Percentiles rank a stretch among this genome's conserved stretches.
Conservation (phyloP, 2,888 invertebrate species). For the Loripinus fragilis region DNA sequence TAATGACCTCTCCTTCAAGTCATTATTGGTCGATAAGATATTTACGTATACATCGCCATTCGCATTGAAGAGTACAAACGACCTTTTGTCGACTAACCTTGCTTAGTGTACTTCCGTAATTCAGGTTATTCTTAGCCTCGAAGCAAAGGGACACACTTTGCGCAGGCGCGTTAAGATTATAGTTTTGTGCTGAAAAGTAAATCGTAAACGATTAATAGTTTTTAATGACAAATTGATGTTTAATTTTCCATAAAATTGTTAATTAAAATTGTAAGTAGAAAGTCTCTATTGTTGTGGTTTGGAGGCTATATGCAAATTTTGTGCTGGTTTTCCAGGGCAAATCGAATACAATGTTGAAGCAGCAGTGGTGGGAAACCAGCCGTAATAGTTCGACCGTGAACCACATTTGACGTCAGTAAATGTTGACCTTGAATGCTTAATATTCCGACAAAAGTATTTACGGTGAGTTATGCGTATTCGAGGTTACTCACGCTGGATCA, state of each 20-base stretch:
- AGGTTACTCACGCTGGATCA: background rate
- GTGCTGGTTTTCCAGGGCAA: background rate
- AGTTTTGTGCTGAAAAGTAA: too few species aligned
- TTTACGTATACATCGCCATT: conserved; percentile 10
- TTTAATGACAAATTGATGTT: too few species aligned
- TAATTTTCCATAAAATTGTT: too few species aligned
- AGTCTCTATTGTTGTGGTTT: too few species aligned
- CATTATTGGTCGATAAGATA: conserved; percentile 17
- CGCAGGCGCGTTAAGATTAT: too few species aligned
- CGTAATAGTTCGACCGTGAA: conserved; percentile 2
- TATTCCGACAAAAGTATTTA: conserved; percentile 4
- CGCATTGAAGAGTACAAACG: background rate
- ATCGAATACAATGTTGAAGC: background rate
- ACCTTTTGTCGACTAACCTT: conserved; percentile 12
- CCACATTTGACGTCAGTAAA: background rate
- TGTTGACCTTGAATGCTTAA: conserved; percentile 7
- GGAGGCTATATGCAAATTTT: background rate
- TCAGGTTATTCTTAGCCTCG: conserved; percentile 7
- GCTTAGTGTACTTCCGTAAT: conserved; percentile 6
- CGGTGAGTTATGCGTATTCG: background rate
- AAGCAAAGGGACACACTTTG: background rate
- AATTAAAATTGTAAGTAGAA: too few species aligned
- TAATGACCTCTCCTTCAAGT: background rate
- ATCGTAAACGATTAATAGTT: too few species aligned
- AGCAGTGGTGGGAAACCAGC: background rate